phyloP scores from a whole-genome alignment of 2,113 vertebrate species.

The Anoplopoma fimbria region DNA sequence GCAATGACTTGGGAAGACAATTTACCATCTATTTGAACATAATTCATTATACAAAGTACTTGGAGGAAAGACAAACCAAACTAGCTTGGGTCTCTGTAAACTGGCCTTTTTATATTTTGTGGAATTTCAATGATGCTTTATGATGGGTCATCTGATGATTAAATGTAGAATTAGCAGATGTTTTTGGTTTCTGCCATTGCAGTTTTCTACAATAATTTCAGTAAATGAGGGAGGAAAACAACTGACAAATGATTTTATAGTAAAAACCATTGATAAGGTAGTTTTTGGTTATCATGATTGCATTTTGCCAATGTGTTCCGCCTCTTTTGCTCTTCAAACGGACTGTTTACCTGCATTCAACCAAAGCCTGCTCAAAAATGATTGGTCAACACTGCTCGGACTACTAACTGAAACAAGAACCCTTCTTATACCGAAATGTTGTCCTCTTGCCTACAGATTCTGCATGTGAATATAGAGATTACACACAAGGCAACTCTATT shows the following conservation, averaged over 20 bases:
- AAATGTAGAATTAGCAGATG: background rate
- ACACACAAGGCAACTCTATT: background rate
- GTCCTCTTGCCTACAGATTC: too few species aligned
- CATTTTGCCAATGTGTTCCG: background rate
- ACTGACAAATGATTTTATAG: background rate
- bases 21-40: background rate
- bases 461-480: background rate
- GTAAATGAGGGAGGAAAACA: background rate
- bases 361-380: background rate
- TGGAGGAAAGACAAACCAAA: background rate
- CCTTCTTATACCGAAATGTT: too few species aligned
- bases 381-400: background rate
- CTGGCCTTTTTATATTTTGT: too few species aligned
- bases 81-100: background rate
- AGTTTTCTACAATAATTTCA: background rate
- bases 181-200: background rate
- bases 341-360: background rate
- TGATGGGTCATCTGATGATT: background rate
- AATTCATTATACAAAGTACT: background rate
- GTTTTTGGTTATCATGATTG: background rate
- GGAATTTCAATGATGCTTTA: background rate
- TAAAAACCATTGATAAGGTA: background rate
- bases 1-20: background rate
- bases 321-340: background rate
- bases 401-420: background rate